Evolutionary conservation across 2,888 invertebrate genomes (phyloP).

Genomic region (Mechanitis mazaeus): DNA sequence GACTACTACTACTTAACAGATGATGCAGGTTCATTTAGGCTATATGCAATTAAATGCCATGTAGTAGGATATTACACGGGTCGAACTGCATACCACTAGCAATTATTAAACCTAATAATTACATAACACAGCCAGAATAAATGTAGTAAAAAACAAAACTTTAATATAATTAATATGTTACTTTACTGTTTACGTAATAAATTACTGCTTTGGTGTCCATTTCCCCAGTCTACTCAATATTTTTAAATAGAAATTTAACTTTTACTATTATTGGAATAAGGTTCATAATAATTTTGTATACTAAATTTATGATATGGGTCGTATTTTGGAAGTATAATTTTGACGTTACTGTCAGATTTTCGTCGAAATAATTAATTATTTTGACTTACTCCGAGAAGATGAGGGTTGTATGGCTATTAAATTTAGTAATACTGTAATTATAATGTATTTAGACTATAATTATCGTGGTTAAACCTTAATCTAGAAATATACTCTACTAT

Average conservation of each 20-base stretch:
- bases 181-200: conserved; percentile 15
- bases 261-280: background rate
- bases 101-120: too few species aligned
- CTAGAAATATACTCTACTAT: too few species aligned
- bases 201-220: conserved; percentile 24
- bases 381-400: conserved; percentile 22
- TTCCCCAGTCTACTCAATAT: conserved; percentile 15
- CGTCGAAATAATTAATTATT: conserved; percentile 29
- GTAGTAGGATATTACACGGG: too few species aligned
- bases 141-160: too few species aligned
- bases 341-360: conserved; percentile 26
- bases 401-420: conserved; percentile 16
- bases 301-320: conserved; percentile 16
- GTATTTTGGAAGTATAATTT: conserved; percentile 23
- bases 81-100: too few species aligned
- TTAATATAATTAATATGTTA: too few species aligned
- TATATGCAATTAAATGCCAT: too few species aligned
- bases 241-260: conserved; percentile 1
- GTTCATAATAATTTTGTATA: conserved; percentile 1
- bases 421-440: conserved; percentile 18
- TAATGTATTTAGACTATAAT: conserved; percentile 4
- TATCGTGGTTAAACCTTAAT: background rate
- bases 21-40: too few species aligned
- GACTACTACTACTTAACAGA: too few species aligned
- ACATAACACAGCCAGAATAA: too few species aligned